Conservation (phyloP, 2,888 invertebrate species). For the Xanthorhoe designata region DNA sequence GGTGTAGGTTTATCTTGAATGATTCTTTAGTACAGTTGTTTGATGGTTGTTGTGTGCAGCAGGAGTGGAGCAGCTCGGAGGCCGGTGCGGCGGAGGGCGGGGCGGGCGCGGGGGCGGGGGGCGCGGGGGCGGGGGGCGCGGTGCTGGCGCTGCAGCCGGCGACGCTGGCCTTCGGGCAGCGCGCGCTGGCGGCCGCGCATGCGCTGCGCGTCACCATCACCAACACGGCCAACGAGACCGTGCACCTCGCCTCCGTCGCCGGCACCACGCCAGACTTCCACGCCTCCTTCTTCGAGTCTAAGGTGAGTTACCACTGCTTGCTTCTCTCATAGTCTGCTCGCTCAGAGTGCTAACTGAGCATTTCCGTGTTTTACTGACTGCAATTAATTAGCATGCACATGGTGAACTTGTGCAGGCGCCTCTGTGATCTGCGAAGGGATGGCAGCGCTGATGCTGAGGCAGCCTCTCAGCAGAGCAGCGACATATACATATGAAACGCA, state of each 20-base stretch:
- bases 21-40: not conserved
- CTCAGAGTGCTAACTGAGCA: no score
- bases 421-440: no score
- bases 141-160: conserved; percentile 77
- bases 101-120: conserved; percentile 46
- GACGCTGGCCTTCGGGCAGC: conserved; percentile 82
- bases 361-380: no score
- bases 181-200: conserved; percentile 95
- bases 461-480: no score
- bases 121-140: conserved; percentile 50
- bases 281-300: conserved; percentile 98
- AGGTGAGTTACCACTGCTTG: conserved; percentile 83
- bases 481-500: no score
- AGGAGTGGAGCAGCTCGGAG: conserved; percentile 69
- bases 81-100: conserved; percentile 39
- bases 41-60: conserved; percentile 14
- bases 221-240: conserved; percentile 95
- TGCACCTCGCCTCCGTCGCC: conserved; percentile 97
- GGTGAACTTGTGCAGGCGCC: no score
- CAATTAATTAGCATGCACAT: no score
- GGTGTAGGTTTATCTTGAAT: no score
- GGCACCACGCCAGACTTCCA: conserved; percentile 98
- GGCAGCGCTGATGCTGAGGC: no score
- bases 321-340: not conserved
- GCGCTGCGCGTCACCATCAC: conserved; percentile 94